Evolutionary conservation across 1,140 invertebrate genomes (phyloP), one percentile per base, ranked within the genome.

Genomic region (Papilio xuthus): DNA sequence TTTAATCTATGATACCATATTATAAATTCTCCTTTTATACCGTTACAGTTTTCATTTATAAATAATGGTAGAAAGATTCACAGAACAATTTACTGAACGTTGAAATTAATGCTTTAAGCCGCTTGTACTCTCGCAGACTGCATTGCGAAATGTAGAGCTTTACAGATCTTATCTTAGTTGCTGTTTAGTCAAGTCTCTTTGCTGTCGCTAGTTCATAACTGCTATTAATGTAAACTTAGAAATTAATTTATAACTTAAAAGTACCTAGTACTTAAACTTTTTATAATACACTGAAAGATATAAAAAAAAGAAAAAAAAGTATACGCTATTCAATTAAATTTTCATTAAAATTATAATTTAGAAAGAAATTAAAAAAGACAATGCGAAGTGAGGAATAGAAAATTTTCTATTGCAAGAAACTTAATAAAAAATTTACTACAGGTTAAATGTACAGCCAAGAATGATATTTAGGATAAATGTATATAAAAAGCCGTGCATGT

Each of bases 61-160:
- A 53, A 53, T 53, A 53, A 53, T 53, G 7, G n/a, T 9, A 8
- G 7, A 53, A 53, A 53, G n/a, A 53, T 53, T 53, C 50, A n/a
- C n/a, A 53, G 50, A 20, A 53, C 50, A 53, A 20, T 53, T 53
- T 53, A 20, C 15, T 53, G 13, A 53, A 53, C 7, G 50, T n/a
- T 20, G n/a, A 53, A 53, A 53, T 53, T 53, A 53, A 53, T 53
- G 50, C 50, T 53, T 53, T 53, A 53, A 20, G 50, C 50, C n/a
- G 47, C 18, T 50, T 53, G 18, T n/a, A n/a, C n/a, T n/a, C n/a
- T 12, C 47, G 50, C 50, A 44, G 42, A 10, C 42, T 53, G 50
- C 50, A 53, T 53, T 53, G 50, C 50, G 50, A 20, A 53, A 20
- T 53, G 50, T n/a, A 53, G 50, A 8, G 7, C 18, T 18, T 3